Conservation (phyloP, 23 tunicate genomes). For the Phallusia fumigata region DNA sequence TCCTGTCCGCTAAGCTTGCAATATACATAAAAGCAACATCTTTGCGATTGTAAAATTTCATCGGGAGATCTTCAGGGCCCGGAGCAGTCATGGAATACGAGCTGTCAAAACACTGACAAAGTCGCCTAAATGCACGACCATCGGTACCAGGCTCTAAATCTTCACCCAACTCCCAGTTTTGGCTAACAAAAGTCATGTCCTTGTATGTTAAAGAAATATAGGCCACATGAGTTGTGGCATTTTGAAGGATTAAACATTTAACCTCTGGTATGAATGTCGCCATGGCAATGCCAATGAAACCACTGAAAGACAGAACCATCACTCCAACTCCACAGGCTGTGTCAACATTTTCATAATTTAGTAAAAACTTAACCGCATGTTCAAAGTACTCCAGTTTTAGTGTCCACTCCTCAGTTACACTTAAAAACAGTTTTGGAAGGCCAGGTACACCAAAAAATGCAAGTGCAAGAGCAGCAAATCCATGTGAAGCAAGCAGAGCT, state of each 20-base stretch:
- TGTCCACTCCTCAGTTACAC: neutral
- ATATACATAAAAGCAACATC: slow-evolving; percentile 48
- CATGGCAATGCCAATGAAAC: slow-evolving; percentile 30
- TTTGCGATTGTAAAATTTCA: slow-evolving; percentile 18
- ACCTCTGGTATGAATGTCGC: slow-evolving; percentile 16
- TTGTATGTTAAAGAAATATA: neutral
- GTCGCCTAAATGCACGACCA: neutral
- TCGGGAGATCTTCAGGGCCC: neutral
- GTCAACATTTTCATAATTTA: slow-evolving; percentile 15
- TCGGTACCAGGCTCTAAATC: neutral
- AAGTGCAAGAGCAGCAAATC: slow-evolving; percentile 62
- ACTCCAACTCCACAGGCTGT: slow-evolving; percentile 34
- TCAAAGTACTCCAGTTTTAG: slow-evolving; percentile 57
- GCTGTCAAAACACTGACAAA: neutral
- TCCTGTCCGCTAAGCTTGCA: slow-evolving; percentile 28
- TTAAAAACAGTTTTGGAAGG: slow-evolving; percentile 2
- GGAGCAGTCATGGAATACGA: neutral
- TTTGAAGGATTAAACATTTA: slow-evolving; percentile 41
- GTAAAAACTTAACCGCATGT: slow-evolving; percentile 24
- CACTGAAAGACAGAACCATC: slow-evolving; percentile 32
- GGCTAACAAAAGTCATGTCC: neutral
- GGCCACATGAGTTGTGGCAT: neutral
- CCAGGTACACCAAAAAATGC: slow-evolving; percentile 45
- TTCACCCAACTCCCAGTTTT: neutral
- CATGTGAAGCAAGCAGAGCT: slow-evolving; percentile 54